Evolutionary conservation across 1,140 invertebrate species (phyloP).

Genomic region (Drosophila lacteicornis): DNA sequence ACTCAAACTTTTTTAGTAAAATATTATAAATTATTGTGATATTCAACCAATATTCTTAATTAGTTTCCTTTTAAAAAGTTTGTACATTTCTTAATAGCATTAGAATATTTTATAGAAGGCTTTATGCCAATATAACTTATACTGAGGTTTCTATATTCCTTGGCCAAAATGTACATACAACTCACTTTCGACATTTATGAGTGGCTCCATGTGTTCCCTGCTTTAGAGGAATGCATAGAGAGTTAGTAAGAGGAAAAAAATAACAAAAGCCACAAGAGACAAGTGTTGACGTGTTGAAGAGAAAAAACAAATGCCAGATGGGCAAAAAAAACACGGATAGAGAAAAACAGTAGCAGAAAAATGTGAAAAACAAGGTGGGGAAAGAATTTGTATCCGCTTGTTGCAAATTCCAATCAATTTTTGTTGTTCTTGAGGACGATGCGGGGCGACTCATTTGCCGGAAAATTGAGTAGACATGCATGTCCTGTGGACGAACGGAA

Average conservation of each 20-base stretch:
- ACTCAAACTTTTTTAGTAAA: no score
- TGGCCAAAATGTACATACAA: background rate
- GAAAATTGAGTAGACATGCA: slow-evolving; percentile 83
- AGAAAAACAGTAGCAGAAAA: slow-evolving; percentile 24
- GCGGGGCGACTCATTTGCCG: slow-evolving; percentile 71
- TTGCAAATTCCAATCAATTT: slow-evolving; percentile 82
- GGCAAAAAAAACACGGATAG: slow-evolving; percentile 4
- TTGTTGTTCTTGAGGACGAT: slow-evolving; percentile 49
- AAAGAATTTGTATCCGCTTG: slow-evolving; percentile 64
- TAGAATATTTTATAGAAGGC: background rate
- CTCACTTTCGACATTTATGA: slow-evolving; percentile 53
- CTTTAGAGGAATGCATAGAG: background rate
- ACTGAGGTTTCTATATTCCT: background rate
- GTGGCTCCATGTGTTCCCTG: slow-evolving; percentile 8
- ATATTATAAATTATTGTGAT: no score
- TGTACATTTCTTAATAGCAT: background rate
- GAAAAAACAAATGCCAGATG: slow-evolving; percentile 15
- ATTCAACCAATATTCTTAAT: no score
- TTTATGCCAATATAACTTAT: background rate
- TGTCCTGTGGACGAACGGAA: slow-evolving; percentile 65
- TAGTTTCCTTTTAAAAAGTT: background rate
- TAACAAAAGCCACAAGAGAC: slow-evolving; percentile 62
- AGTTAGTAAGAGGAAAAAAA: slow-evolving; percentile 33
- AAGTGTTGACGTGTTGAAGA: slow-evolving; percentile 62
- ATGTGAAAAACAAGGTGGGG: slow-evolving; percentile 19